Percentiles rank a stretch among this genome's conserved stretches.
phyloP scores from a whole-genome alignment of 2,113 vertebrate genomes.

The cat (Felis catus) region DNA sequence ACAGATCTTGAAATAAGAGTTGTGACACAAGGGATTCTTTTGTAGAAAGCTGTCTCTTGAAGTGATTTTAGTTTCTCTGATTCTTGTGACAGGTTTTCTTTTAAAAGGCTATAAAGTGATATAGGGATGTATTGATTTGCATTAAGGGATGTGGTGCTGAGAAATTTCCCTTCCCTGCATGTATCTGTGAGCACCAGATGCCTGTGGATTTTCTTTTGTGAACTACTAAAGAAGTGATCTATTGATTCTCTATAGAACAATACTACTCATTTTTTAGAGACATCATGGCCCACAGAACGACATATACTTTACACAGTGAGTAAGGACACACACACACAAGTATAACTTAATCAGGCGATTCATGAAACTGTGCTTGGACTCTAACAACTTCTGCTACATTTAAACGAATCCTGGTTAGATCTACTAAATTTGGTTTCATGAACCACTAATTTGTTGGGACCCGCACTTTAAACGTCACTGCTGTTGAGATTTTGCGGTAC shows the following conservation, averaged over 20 bases:
- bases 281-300: background rate
- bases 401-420: background rate
- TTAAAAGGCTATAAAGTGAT: slow-evolving; percentile 62
- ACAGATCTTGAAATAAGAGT: slow-evolving; percentile 47
- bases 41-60: slow-evolving; percentile 64
- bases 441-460: background rate
- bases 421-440: background rate
- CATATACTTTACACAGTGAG: background rate
- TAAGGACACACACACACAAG: background rate
- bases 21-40: slow-evolving; percentile 57
- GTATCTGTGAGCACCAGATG: background rate
- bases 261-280: background rate
- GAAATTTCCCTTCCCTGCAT: slow-evolving; percentile 9
- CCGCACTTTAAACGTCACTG: background rate
- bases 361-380: background rate
- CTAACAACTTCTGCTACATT: background rate
- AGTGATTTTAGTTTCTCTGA: slow-evolving; percentile 61
- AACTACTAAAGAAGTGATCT: background rate
- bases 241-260: background rate
- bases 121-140: slow-evolving; percentile 68
- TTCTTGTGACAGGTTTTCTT: slow-evolving; percentile 72
- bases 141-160: slow-evolving; percentile 42
- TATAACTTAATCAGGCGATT: background rate
- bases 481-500: background rate
- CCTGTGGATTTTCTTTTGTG: slow-evolving; percentile 49